Conservation (phyloP, 2,797 vertebrate genomes). For the Neosilurus mollespiculum region DNA sequence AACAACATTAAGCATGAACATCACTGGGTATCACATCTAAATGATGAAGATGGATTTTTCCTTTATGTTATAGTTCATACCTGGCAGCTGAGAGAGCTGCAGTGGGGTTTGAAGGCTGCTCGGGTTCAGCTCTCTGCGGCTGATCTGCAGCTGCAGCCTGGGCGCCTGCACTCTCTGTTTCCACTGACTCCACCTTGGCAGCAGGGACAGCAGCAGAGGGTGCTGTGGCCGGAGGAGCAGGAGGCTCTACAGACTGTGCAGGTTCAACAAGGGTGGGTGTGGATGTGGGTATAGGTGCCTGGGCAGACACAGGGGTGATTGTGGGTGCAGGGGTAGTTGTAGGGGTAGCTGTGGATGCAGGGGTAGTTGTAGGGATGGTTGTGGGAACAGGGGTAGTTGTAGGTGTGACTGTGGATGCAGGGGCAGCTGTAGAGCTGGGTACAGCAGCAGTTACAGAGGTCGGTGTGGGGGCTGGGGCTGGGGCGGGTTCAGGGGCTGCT, state of each 20-base stretch:
- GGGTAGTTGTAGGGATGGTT: slow-evolving; percentile 29
- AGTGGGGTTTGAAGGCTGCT: slow-evolving; percentile 47
- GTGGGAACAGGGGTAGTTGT: slow-evolving; percentile 17
- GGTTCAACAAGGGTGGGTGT: slow-evolving; percentile 28
- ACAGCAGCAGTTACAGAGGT: slow-evolving; percentile 25
- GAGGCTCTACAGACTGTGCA: slow-evolving; percentile 20
- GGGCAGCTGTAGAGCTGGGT: slow-evolving; percentile 11
- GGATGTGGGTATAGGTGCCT: slow-evolving; percentile 20
- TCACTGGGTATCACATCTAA: no score
- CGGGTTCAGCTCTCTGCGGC: slow-evolving; percentile 38
- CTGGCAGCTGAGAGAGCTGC: slow-evolving; percentile 62
- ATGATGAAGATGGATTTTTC: neutral
- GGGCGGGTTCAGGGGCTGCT: slow-evolving; percentile 25
- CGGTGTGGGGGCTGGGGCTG: slow-evolving; percentile 31
- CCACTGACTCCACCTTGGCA: slow-evolving; percentile 8
- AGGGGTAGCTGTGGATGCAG: neutral
- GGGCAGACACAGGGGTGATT: neutral
- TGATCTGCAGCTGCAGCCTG: slow-evolving; percentile 55
- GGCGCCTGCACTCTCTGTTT: slow-evolving; percentile 12
- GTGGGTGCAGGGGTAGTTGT: slow-evolving; percentile 14
- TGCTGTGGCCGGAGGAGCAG: neutral
- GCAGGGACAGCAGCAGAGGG: slow-evolving; percentile 34
- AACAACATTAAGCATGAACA: neutral
- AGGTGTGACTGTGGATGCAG: slow-evolving; percentile 5
- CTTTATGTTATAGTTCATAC: slow-evolving; percentile 44